phyloP scores from a whole-genome alignment of 92 coral and sea anemone genomes.

The Scolanthus callimorphus region DNA sequence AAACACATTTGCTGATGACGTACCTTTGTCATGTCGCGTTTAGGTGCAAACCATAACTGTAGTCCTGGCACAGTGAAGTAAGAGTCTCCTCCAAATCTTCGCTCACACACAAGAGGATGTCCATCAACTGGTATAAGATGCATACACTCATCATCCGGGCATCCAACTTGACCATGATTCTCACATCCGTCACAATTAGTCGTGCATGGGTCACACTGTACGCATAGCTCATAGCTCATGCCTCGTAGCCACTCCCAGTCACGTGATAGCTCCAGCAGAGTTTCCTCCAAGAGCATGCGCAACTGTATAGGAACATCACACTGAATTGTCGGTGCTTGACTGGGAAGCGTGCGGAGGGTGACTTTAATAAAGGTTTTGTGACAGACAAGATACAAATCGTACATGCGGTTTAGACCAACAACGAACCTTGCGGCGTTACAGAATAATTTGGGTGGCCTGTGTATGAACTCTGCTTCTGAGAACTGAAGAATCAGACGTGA shows the following conservation, averaged over 20 bases:
- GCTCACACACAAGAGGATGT: neutral
- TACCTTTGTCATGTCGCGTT: no score
- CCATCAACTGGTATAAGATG: neutral
- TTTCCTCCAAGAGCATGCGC: no score
- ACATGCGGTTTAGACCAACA: constrained; percentile 14
- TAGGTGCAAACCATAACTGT: neutral
- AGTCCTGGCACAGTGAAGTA: neutral
- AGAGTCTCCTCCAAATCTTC: neutral
- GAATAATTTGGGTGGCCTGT: constrained; percentile 30
- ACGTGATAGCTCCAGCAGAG: no score
- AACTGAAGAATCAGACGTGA: constrained; percentile 31
- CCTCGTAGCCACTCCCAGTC: no score
- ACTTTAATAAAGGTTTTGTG: constrained; percentile 40
- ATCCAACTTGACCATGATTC: no score
- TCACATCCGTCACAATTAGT: no score
- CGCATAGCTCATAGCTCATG: neutral
- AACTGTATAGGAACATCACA: no score
- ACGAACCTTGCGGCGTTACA: constrained; percentile 20
- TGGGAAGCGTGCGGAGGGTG: no score
- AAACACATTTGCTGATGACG: no score
- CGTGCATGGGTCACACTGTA: neutral
- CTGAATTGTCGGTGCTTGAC: no score
- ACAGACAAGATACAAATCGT: constrained; percentile 27
- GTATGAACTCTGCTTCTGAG: constrained; percentile 12
- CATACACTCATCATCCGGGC: no score